Conservation (phyloP, 2,888 invertebrate genomes). For the Lasioglossum zephyrum region DNA sequence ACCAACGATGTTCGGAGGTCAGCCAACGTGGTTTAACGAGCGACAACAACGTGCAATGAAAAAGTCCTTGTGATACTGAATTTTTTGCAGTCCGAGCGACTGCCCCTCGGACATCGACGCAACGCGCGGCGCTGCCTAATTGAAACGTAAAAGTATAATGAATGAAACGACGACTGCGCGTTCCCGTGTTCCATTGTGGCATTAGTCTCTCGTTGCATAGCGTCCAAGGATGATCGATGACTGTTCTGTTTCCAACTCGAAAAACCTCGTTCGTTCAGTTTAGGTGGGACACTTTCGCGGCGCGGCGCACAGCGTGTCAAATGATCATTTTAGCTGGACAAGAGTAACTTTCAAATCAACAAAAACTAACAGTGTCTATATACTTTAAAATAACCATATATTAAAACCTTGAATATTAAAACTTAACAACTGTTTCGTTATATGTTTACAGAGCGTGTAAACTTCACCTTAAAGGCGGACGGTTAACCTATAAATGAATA, state of each 20-base stretch:
- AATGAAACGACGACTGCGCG: conserved; percentile 55
- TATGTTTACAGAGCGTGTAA: too few relatives aligned
- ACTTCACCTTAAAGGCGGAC: too few relatives aligned
- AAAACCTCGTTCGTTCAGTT: neutral
- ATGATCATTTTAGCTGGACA: too few relatives aligned
- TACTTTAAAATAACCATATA: too few relatives aligned
- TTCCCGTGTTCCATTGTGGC: neutral
- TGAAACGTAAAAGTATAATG: conserved; percentile 70
- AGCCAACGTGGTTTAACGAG: conserved; percentile 66
- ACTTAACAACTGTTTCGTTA: too few relatives aligned
- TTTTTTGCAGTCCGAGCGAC: conserved; percentile 43
- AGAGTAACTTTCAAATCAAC: too few relatives aligned
- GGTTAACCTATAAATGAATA: too few relatives aligned
- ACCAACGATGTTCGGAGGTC: conserved; percentile 32
- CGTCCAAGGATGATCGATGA: neutral
- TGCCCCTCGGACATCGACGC: neutral
- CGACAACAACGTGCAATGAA: conserved; percentile 73
- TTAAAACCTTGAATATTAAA: too few relatives aligned
- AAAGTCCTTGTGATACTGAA: conserved; percentile 70
- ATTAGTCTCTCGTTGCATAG: neutral
- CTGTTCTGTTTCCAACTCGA: neutral
- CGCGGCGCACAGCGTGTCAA: too few relatives aligned
- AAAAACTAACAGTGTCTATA: too few relatives aligned
- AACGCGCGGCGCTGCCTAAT: conserved; percentile 58
- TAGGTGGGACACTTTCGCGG: neutral